Percentiles rank a stretch among this genome's conserved stretches.
These are phyloP conservation scores for Megastigmus dorsalis DNA, from an alignment of 2,888 invertebrate genomes.

Conservation along the genomic window DNA sequence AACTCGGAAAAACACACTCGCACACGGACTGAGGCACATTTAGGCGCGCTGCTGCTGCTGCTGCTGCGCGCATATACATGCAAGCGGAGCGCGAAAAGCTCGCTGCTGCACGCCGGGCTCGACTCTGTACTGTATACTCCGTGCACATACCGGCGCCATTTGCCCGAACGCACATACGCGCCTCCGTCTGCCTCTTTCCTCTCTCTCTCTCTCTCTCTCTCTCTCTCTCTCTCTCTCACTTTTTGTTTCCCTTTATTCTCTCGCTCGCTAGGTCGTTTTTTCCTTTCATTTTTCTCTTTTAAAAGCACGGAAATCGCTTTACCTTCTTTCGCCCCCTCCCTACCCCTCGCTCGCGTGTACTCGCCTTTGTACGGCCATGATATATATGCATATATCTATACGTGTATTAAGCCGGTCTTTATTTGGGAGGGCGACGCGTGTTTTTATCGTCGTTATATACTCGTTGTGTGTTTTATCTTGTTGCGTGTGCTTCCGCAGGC, in stretches of 20 bases:
- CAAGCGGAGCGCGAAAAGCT: not conserved
- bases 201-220: constrained; percentile 11
- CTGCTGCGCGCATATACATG: not conserved
- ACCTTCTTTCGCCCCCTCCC: not conserved
- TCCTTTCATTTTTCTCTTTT: not conserved
- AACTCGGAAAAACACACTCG: too few species aligned
- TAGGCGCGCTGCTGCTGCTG: too few species aligned
- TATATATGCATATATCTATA: too few species aligned
- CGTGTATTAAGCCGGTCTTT: constrained; percentile 13
- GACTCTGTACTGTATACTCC: too few species aligned
- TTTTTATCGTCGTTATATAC: not conserved
- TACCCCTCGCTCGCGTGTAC: not conserved
- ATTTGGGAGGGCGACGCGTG: not conserved
- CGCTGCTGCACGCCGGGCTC: too few species aligned
- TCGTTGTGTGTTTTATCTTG: too few species aligned
- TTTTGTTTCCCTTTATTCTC: not conserved
- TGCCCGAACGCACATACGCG: not conserved
- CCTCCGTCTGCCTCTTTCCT: constrained; percentile 10
- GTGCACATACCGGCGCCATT: too few species aligned
- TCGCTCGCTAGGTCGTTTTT: not conserved
- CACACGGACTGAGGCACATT: too few species aligned
- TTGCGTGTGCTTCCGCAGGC: too few species aligned
- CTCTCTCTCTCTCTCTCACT: constrained; percentile 14
- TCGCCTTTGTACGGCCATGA: not conserved
- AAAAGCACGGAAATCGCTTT: constrained; percentile 18